Conservation (phyloP, 64 coral and sea anemone species). For the Dendronephthya gigantea region DNA sequence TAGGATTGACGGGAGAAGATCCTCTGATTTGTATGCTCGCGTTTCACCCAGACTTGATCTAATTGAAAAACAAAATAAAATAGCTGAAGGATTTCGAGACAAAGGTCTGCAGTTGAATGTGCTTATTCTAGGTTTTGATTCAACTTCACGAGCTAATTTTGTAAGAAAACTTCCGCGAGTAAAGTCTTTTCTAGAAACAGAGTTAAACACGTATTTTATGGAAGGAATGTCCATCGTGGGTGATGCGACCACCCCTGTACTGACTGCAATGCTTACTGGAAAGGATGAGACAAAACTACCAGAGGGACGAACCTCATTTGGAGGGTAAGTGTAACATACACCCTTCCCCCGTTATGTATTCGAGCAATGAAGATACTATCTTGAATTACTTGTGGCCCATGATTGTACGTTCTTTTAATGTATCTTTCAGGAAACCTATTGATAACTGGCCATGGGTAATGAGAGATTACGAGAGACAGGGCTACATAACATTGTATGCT, state of each 20-base stretch:
- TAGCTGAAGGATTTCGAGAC: background rate
- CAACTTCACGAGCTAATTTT: background rate
- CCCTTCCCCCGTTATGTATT: background rate
- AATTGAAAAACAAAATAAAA: constrained; percentile 1
- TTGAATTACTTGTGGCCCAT: too few species aligned
- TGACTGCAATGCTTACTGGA: constrained; percentile 52
- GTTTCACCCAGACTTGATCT: constrained; percentile 35
- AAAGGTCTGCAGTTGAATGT: background rate
- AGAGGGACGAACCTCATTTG: constrained; percentile 11
- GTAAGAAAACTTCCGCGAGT: constrained; percentile 50
- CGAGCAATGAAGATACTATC: too few species aligned
- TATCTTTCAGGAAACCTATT: background rate
- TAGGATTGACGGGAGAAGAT: background rate
- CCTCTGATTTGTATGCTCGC: constrained; percentile 43
- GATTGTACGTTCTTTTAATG: too few species aligned
- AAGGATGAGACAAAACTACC: constrained; percentile 39
- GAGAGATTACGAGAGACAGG: constrained; percentile 22
- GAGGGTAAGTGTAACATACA: background rate
- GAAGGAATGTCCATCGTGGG: constrained; percentile 66
- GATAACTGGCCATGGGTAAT: constrained; percentile 46
- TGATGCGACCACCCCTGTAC: constrained; percentile 59
- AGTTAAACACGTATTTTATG: constrained; percentile 54
- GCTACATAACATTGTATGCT: constrained; percentile 47
- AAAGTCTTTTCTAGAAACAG: constrained; percentile 37
- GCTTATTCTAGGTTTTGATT: too few species aligned